These are phyloP conservation scores for Orthonychiurus folsomi DNA, from an alignment of 2,888 invertebrate genomes.

Conservation along the genomic window DNA sequence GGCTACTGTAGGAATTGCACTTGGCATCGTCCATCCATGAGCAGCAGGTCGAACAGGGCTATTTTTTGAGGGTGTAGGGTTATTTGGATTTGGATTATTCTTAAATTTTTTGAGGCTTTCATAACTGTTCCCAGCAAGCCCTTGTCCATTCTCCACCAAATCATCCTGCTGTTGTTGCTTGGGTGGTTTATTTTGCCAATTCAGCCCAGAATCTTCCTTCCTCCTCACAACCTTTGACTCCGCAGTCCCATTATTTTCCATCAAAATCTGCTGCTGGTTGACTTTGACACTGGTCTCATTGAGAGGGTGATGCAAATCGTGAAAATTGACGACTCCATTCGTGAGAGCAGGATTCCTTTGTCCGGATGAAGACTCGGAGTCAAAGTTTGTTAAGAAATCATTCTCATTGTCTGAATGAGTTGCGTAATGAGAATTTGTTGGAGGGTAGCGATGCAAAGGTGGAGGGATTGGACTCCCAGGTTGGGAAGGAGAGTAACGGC, in stretches of 20 bases:
- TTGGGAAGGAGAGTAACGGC: background rate
- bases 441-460: constrained; percentile 22
- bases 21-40: no score
- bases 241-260: background rate
- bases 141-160: background rate
- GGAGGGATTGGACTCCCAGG: background rate
- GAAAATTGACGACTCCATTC: background rate
- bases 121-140: background rate
- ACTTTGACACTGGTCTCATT: no score
- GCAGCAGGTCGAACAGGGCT: background rate
- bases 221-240: background rate
- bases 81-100: no score
- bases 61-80: no score
- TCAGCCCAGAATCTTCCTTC: background rate
- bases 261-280: background rate
- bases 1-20: background rate
- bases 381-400: background rate
- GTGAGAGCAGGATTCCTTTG: background rate
- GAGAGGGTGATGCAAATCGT: background rate
- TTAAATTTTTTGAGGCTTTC: background rate
- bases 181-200: background rate
- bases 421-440: constrained; percentile 27
- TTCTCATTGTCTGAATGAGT: constrained; percentile 16
- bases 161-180: background rate
- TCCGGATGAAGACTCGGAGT: background rate